phyloP scores from a whole-genome alignment of 35 echinoderm and acorn worm genomes.

The Diadema setosum region DNA sequence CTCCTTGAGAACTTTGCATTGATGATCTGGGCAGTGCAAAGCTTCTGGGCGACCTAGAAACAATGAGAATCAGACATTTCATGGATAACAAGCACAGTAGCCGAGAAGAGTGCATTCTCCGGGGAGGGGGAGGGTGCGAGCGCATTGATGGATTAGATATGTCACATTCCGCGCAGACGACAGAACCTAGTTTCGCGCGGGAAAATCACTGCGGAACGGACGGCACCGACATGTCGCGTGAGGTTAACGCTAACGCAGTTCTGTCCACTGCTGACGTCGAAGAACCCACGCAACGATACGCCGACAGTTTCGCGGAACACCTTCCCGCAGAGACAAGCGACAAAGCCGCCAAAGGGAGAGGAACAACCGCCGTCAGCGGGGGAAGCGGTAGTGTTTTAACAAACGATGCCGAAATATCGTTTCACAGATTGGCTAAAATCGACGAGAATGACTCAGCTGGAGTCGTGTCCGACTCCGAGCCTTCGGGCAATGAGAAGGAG shows the following conservation, averaged over 20 bases:
- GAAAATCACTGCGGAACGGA: neutral
- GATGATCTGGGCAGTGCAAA: too few species aligned
- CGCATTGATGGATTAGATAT: neutral
- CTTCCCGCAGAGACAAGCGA: neutral
- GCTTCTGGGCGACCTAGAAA: neutral
- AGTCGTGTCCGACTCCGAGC: constrained; percentile 36
- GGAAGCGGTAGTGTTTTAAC: neutral
- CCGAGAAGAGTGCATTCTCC: neutral
- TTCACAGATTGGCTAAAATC: neutral
- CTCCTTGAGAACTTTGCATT: too few species aligned
- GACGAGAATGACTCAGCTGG: constrained; percentile 3
- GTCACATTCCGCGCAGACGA: neutral
- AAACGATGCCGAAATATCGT: neutral
- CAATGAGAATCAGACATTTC: constrained; percentile 47
- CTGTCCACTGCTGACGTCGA: neutral
- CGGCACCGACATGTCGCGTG: neutral
- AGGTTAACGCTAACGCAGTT: constrained; percentile 42
- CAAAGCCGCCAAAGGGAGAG: neutral
- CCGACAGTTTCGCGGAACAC: neutral
- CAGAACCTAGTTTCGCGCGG: neutral
- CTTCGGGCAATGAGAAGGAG: neutral
- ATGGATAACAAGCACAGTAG: constrained; percentile 55
- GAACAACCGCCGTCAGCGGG: neutral
- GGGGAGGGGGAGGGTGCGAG: neutral
- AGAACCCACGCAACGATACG: neutral